A percentile compares a stretch with the other conserved stretches of the same genome.
These are phyloP conservation scores for Ladona fulva DNA, from an alignment of 1,140 invertebrate species.

Conservation along the genomic window DNA sequence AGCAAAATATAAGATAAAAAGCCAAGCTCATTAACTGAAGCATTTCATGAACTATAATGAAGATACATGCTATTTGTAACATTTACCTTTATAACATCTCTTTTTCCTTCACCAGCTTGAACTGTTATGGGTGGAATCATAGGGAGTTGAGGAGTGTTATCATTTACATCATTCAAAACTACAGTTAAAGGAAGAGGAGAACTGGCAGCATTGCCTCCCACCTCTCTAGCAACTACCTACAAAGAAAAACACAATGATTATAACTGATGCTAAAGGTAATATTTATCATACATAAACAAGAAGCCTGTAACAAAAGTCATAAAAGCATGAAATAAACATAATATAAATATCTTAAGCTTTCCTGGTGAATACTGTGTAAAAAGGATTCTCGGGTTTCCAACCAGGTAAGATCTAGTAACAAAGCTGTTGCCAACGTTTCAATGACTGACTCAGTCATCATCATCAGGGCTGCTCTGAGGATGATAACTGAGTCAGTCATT, in stretches of 20 bases:
- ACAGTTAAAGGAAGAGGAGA: slow-evolving; percentile 70
- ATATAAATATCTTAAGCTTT: too few relatives aligned
- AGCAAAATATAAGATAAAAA: slow-evolving; percentile 14
- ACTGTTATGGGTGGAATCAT: slow-evolving; percentile 67
- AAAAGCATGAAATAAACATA: too few relatives aligned
- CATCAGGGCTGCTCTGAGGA: too few relatives aligned
- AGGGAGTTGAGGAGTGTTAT: slow-evolving; percentile 69
- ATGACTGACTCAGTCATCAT: too few relatives aligned
- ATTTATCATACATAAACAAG: too few relatives aligned
- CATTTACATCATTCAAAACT: slow-evolving; percentile 70
- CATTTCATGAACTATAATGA: background rate
- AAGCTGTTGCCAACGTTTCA: too few relatives aligned
- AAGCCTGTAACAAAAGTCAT: too few relatives aligned
- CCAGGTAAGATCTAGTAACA: too few relatives aligned
- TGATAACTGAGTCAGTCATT: too few relatives aligned
- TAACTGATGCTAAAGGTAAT: too few relatives aligned
- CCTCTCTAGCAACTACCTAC: slow-evolving; percentile 64
- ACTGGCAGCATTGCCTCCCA: slow-evolving; percentile 64
- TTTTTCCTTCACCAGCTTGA: slow-evolving; percentile 66
- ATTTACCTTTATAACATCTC: slow-evolving; percentile 59
- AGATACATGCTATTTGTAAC: background rate
- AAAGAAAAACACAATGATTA: slow-evolving; percentile 12
- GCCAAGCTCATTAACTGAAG: background rate
- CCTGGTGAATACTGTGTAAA: too few relatives aligned
- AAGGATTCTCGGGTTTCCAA: too few relatives aligned